Percentiles rank a stretch among this genome's conserved stretches.
Evolutionary conservation across 2,797 vertebrate species (phyloP).

Genomic region (Cuniculus paca): DNA sequence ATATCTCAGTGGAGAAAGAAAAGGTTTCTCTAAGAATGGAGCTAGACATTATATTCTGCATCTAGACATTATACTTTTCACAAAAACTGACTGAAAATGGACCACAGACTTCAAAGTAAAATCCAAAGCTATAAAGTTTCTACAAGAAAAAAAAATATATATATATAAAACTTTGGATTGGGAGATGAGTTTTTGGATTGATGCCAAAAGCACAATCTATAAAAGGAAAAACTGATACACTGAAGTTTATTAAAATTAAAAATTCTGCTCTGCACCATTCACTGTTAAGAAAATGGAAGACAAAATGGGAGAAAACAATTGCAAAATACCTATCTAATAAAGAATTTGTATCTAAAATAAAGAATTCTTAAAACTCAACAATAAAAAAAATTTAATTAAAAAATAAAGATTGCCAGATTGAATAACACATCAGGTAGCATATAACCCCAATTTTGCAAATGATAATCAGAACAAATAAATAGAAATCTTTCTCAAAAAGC

Average conservation of each 20-base stretch:
- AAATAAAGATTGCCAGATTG: not conserved
- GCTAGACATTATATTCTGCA: not conserved
- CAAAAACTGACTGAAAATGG: constrained; percentile 48
- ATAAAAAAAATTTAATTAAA: constrained; percentile 21
- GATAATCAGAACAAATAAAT: not conserved
- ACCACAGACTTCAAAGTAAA: constrained; percentile 20
- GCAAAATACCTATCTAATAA: not conserved
- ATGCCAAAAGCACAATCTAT: not conserved
- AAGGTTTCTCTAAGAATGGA: not conserved
- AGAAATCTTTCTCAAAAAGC: not conserved
- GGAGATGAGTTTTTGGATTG: constrained; percentile 16
- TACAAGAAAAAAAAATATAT: not conserved
- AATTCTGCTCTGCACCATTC: not conserved
- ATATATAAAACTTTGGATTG: not conserved
- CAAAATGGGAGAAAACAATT: constrained; percentile 27
- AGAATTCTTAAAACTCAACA: not conserved
- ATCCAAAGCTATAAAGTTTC: not conserved
- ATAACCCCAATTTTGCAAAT: constrained; percentile 41
- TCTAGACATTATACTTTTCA: not conserved
- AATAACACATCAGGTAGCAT: not conserved
- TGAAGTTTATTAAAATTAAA: constrained; percentile 41
- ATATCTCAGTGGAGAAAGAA: constrained; percentile 1
- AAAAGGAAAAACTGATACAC: not conserved
- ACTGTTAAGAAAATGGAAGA: constrained; percentile 29
- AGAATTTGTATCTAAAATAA: not conserved